Evolutionary conservation across 2,888 invertebrate species (phyloP).

Genomic region (Drosophila longiperda): DNA sequence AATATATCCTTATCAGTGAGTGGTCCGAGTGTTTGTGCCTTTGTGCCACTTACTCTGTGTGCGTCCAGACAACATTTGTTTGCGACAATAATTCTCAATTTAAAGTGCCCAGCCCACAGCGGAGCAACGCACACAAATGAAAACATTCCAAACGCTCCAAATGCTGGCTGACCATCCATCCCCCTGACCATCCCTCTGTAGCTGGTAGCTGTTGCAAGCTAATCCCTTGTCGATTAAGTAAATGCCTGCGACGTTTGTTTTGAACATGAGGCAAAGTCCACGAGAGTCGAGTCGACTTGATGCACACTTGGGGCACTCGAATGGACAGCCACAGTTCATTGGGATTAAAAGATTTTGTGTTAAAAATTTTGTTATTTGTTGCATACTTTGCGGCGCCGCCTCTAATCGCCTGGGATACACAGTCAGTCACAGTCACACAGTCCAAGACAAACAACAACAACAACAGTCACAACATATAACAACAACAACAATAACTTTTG

Average conservation of each 20-base stretch:
- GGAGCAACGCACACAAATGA: slow-evolving; percentile 44
- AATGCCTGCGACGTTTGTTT: slow-evolving; percentile 81
- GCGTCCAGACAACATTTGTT: slow-evolving; percentile 56
- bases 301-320: slow-evolving; percentile 30
- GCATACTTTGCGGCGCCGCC: slow-evolving; percentile 46
- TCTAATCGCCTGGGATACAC: slow-evolving; percentile 48
- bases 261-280: slow-evolving; percentile 44
- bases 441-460: slow-evolving; percentile 23
- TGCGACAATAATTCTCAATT: slow-evolving; percentile 82
- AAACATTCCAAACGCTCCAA: slow-evolving; percentile 48
- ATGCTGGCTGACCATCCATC: slow-evolving; percentile 1
- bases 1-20: slow-evolving; percentile 78
- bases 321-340: slow-evolving; percentile 72
- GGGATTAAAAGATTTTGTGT: slow-evolving; percentile 79
- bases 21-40: slow-evolving; percentile 19
- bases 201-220: slow-evolving; percentile 55
- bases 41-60: slow-evolving; percentile 17
- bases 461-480: slow-evolving; percentile 23
- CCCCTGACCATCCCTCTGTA: neutral
- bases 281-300: slow-evolving; percentile 37
- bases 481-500: slow-evolving; percentile 50
- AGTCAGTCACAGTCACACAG: slow-evolving; percentile 31
- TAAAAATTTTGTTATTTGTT: slow-evolving; percentile 73
- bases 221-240: slow-evolving; percentile 84
- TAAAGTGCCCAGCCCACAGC: slow-evolving; percentile 61